Evolutionary conservation across 1,140 invertebrate species (phyloP).

Genomic region (Diachasmimorpha longicaudata): DNA sequence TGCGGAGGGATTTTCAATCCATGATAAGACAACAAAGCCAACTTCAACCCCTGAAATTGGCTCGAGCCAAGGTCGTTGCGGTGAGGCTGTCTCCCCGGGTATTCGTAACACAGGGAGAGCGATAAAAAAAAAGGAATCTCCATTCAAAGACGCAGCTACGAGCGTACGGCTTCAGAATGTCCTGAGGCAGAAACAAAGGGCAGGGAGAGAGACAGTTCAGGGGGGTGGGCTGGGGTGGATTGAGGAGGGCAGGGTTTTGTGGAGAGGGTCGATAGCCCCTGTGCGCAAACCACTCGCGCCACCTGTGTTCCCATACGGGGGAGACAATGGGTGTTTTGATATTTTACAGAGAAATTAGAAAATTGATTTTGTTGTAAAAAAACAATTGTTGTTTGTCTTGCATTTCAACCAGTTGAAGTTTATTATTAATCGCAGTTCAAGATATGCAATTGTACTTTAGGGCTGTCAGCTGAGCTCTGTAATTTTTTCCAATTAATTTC

Average conservation of each 20-base stretch:
- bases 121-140: neutral
- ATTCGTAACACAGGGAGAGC: neutral
- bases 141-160: slow-evolving; percentile 1
- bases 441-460: too few species aligned
- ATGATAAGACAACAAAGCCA: neutral
- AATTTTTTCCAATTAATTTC: too few species aligned
- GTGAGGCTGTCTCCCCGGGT: neutral
- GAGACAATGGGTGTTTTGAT: too few species aligned
- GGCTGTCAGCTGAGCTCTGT: too few species aligned
- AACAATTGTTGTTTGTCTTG: too few species aligned
- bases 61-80: neutral
- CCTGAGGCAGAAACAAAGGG: neutral
- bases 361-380: too few species aligned
- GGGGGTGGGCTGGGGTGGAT: neutral
- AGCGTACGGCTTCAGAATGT: neutral
- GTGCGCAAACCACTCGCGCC: slow-evolving; percentile 47
- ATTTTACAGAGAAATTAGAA: too few species aligned
- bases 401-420: too few species aligned
- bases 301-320: slow-evolving; percentile 13
- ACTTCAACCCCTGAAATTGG: neutral
- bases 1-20: neutral
- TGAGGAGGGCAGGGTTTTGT: slow-evolving; percentile 13
- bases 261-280: slow-evolving; percentile 51
- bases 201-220: neutral
- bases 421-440: too few species aligned